Evolutionary conservation across 2,113 vertebrate species (phyloP), one percentile per base, ranked within the genome.

Genomic region (Octodon degus): DNA sequence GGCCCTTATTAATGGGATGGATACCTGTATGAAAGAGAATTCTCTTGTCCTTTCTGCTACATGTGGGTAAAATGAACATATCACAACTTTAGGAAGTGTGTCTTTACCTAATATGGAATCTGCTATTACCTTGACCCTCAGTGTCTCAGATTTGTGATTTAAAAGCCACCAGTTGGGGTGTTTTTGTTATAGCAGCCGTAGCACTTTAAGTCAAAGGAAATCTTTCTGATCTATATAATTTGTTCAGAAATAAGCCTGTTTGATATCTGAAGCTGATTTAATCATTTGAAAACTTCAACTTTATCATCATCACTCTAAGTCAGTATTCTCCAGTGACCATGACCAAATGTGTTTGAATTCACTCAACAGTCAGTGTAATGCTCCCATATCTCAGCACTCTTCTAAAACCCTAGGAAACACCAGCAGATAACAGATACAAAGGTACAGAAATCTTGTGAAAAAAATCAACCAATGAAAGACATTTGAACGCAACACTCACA

Each of bases 401-500:
- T 92, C 53, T 70, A 25, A 92, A 92, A 91, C 79, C 34, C 50
- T 95, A 20, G 19, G 53, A 55, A 95, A 22, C 82, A 67, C 20
- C 34, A 67, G 19, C 62, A 85, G 90, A 88, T 0, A n/a, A 86
- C 90, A 84, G 2, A 87, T 32, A 50, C 43, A 79, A 74, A 63
- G 32, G 47, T 47, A 65, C 0, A 50, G 63, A 68, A 95, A 82
- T 65, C 55, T 27, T 87, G 2, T 30, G 27, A 85, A 22, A 93
- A 93, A 90, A 53, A 70, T 25, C 58, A 90, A 43, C 22, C n/a
- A 80, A 32, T n/a, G 70, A 89, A 90, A 58, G 32, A 34, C 77
- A 67, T n/a, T 79, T 92, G 37, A 89, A 85, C 4, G 55, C 1
- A 88, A 62, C 87, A 0, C 8, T 9, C 24, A 70, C 22, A 70